phyloP scores from a whole-genome alignment of 92 coral and sea anemone species.

The Phenganax subtilis region DNA sequence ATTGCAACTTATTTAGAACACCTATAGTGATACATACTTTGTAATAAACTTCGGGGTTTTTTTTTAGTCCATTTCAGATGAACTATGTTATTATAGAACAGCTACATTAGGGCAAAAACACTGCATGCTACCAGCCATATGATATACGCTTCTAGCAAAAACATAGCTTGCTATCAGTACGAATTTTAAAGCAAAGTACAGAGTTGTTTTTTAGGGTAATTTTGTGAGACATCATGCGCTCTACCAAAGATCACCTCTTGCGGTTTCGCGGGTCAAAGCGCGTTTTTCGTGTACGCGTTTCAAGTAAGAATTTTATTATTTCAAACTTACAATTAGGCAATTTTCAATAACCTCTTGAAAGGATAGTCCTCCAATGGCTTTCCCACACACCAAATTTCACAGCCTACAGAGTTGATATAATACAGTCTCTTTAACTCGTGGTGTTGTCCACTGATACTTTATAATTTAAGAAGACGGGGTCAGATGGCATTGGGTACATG shows the following conservation, averaged over 20 bases:
- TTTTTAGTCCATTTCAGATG: not conserved
- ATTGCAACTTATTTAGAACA: not conserved
- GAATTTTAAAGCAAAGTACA: not conserved
- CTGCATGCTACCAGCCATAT: too few species aligned
- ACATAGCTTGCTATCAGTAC: not conserved
- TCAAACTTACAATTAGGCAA: not conserved
- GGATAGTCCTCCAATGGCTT: constrained; percentile 1
- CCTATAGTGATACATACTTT: not conserved
- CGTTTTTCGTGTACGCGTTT: constrained; percentile 17
- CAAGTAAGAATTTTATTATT: not conserved
- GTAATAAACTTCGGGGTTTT: constrained; percentile 2
- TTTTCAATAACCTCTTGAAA: not conserved
- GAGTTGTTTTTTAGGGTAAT: not conserved
- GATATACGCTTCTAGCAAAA: not conserved
- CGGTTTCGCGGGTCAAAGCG: constrained; percentile 42
- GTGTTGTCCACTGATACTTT: constrained; percentile 12
- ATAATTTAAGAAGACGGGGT: constrained; percentile 18
- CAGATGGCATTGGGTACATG: constrained; percentile 14
- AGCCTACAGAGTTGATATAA: not conserved
- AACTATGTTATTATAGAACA: not conserved
- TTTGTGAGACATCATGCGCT: not conserved
- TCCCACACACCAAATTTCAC: not conserved
- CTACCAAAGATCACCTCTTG: constrained; percentile 5
- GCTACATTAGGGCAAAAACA: too few species aligned
- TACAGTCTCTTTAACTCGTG: not conserved